Evolutionary conservation across 2,113 vertebrate genomes (phyloP).

Genomic region (Rynchops niger): DNA sequence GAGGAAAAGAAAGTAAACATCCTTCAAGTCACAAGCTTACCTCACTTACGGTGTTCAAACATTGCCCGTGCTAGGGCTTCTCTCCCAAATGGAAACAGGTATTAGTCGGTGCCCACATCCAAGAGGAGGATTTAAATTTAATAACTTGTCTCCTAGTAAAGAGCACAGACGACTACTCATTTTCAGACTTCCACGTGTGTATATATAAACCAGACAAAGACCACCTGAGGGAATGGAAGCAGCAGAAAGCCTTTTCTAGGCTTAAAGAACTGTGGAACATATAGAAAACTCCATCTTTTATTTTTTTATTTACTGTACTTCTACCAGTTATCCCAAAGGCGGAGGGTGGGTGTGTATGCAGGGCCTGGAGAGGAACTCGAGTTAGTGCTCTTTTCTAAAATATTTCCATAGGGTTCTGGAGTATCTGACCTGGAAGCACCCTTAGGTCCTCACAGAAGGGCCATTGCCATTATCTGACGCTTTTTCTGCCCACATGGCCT

Average conservation of each 20-base stretch:
- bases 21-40: neutral
- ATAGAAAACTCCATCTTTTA: neutral
- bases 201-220: neutral
- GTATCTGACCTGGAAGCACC: neutral
- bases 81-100: neutral
- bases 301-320: neutral
- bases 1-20: neutral
- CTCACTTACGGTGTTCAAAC: neutral
- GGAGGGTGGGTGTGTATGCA: rapidly evolving
- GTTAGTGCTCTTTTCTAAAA: neutral
- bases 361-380: neutral
- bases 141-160: neutral
- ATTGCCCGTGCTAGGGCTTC: neutral
- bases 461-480: neutral
- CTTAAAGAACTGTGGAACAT: neutral
- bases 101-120: neutral
- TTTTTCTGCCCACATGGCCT: neutral
- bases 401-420: neutral
- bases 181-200: neutral
- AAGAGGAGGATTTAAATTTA: neutral
- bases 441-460: neutral
- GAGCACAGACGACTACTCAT: neutral
- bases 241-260: neutral
- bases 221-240: neutral
- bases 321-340: neutral